Evolutionary conservation across 2,797 vertebrate species (phyloP), one percentile per base, ranked within the genome.

Genomic region (Botia kubotai): DNA sequence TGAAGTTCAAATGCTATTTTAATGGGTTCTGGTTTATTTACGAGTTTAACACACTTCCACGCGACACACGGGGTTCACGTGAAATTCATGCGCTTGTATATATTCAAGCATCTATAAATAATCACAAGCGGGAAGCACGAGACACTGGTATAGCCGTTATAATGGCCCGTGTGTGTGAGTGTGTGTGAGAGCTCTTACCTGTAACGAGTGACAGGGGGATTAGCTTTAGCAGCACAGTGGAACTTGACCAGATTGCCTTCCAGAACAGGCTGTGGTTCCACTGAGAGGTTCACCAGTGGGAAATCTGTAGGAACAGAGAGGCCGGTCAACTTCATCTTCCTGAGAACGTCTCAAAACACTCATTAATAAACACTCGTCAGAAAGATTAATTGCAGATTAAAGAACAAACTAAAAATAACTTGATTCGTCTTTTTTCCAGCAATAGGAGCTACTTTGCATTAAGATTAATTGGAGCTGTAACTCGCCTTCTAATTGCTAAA

Each of bases 191-290:
- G 53, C 63, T 69, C 90, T 90, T 84, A 97, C 96, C 96, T 94
- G 92, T 96, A 97, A 82, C 95, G 94, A 67, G 94, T 94, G 87
- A 96, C 95, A 0, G 95, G 95, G 0, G 96, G 96, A 86, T 97
- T 97, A 86, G 96, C 96, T 87, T 96, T 97, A 73, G 96, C 96
- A 0, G 95, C 94, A 77, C 96, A 97, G 89, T 95, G 95, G 89
- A 97, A 97, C 14, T 93, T 95, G 79, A 97, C 95, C 0, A 92
- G 89, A 63, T 96, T 96, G 70, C 96, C 96, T 85, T 97, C 96
- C 69, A 97, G 90, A 36, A 97, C 93, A 0, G 96, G 96, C 89
- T 97, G 96, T 0, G 96, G 96, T 70, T 97, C 95, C 86, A 97
- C 95, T 0, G 95, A 95, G 73, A 97, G 89, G 86, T 97, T 97